A percentile compares a stretch with the other conserved stretches of the same genome.
Conservation (phyloP, 2,797 vertebrate genomes). For the Hoplostethus mediterraneus region DNA sequence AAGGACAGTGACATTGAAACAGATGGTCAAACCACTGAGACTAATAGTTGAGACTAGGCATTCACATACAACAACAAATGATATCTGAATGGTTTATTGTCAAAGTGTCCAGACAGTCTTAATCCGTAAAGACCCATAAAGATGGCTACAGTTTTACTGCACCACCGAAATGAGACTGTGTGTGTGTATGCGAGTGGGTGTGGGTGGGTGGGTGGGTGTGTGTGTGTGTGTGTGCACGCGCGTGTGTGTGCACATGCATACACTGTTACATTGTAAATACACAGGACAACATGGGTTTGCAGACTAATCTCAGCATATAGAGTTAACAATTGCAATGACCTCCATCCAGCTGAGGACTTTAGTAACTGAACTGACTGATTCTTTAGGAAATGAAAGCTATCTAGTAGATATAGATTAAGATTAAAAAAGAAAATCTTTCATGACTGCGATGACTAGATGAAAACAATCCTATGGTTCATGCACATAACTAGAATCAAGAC, state of each 20-base stretch:
- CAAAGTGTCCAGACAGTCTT: conserved; percentile 56
- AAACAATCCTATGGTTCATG: conserved; percentile 65
- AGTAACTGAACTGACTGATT: conserved; percentile 28
- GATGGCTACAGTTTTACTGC: conserved; percentile 27
- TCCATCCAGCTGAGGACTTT: conserved; percentile 21
- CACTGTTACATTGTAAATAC: conserved; percentile 1
- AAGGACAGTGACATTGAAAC: conserved; percentile 54
- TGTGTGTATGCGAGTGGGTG: background rate
- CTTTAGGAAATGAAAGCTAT: conserved; percentile 34
- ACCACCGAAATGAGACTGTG: conserved; percentile 7
- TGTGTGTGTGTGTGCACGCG: conserved; percentile 4
- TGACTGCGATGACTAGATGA: conserved; percentile 45
- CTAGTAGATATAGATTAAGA: conserved; percentile 42
- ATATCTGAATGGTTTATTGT: conserved; percentile 63
- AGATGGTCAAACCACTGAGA: conserved; percentile 54
- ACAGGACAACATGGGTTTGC: conserved; percentile 6
- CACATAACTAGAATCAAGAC: conserved; percentile 69
- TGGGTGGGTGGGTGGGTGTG: conserved; percentile 15
- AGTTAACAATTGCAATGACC: conserved; percentile 29
- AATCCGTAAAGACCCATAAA: conserved; percentile 45
- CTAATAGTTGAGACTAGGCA: conserved; percentile 21
- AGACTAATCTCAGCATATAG: conserved; percentile 18
- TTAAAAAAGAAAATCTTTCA: conserved; percentile 1
- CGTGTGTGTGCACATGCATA: background rate
- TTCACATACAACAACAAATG: conserved; percentile 66